Base-by-base conservation (phyloP, 2,888 invertebrate species). In the Agelastica alni region DNA sequence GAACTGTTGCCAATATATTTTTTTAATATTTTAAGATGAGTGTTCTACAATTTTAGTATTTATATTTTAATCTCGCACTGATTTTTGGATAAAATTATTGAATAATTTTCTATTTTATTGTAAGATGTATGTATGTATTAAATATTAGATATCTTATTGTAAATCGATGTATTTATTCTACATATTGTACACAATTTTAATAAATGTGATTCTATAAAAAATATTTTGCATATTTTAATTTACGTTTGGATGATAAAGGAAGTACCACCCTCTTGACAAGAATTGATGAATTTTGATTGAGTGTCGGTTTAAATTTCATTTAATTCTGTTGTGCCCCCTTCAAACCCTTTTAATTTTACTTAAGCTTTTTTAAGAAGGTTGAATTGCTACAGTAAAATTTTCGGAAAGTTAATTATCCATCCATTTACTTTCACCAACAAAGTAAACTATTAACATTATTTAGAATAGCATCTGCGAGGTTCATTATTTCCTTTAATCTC, bases 141-240 rank as follows among this genome's bases (percentile, higher is more conserved):
- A 20, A 45, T 45, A 45, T 45, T 45, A 32, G 32, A 20, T 45
- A 45, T 34, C 22, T 32, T 34, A 45, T 45, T 45, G 32, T 45
- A 45, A 45, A 45, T 45, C 45, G 32, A 45, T 45, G 45, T 45
- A 45, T 45, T 32, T 32, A 45, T 45, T 39, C 43, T 45, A 45
- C 31, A 44, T 44, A 45, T 45, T 45, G 45, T 45, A 45, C 45
- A 45, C 32, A 45, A n/a, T 32, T 45, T 45, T 45, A 17, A 31
- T 31, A 10, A 18, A 17, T 44, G 44, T 31, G n/a, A 28, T 43
- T 43, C 42, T 43, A 31, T 44, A 44, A 44, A 44, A n/a, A 44
- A n/a, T 31, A n/a, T n/a, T n/a, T 31, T 43, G 20, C 31, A 44
- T 31, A n/a, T 44, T 44, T 44, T 17, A 9, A 31, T 9, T 9